Conservation (phyloP, 2,888 invertebrate species). For the Pandemis cinnamomeana region DNA sequence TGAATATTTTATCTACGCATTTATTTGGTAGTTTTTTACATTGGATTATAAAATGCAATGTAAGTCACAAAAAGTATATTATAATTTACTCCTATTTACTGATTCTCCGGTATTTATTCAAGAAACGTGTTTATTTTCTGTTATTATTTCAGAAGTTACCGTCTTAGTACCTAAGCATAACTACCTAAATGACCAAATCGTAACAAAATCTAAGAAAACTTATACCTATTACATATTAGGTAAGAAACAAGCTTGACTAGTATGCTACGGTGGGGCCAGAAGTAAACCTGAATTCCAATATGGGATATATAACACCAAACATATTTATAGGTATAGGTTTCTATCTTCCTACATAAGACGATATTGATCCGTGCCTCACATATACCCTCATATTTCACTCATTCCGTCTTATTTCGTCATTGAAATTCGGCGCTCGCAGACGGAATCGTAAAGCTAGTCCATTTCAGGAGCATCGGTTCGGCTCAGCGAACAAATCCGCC, state of each 20-base stretch:
- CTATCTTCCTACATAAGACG: conserved; percentile 17
- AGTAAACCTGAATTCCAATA: background rate
- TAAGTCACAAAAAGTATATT: background rate
- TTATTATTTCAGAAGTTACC: too few species aligned
- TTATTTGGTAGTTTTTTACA: background rate
- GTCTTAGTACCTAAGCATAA: too few species aligned
- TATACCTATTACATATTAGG: background rate
- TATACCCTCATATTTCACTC: conserved; percentile 39
- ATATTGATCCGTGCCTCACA: conserved; percentile 34
- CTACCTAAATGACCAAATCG: too few species aligned
- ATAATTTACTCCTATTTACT: too few species aligned
- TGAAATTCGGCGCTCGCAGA: conserved; percentile 39
- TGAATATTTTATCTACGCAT: background rate
- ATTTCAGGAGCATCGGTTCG: conserved; percentile 33
- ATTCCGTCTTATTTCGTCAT: conserved; percentile 35
- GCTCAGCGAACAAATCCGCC: conserved; percentile 35
- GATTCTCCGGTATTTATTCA: too few species aligned
- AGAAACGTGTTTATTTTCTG: too few species aligned
- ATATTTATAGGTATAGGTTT: background rate
- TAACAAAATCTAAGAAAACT: too few species aligned
- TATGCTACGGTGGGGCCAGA: background rate
- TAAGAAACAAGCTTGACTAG: background rate
- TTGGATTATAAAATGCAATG: background rate
- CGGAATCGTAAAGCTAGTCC: conserved; percentile 39
- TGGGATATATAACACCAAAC: background rate